These are phyloP conservation scores for Ceryle rudis DNA, from an alignment of 2,797 vertebrate species.

Conservation along the genomic window DNA sequence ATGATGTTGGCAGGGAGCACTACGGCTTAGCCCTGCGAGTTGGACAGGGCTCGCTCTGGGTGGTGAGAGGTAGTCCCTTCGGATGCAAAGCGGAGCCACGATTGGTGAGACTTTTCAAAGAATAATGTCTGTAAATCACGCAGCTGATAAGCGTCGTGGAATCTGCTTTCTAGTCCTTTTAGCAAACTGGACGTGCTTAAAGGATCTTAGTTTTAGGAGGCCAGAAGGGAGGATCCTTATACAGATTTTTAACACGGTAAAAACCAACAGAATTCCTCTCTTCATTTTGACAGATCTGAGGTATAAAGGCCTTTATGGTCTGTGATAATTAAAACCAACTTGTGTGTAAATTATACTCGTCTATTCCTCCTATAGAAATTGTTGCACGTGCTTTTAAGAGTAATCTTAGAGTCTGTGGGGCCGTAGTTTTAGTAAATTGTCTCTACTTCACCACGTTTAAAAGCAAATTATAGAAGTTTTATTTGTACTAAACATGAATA, in stretches of 20 bases:
- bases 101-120: not conserved
- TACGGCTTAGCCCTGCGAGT: not conserved
- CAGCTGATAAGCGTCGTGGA: conserved; percentile 51
- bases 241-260: not conserved
- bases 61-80: conserved; percentile 45
- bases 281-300: not conserved
- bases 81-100: not conserved
- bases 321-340: conserved; percentile 53
- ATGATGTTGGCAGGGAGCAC: conserved; percentile 69
- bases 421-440: not conserved
- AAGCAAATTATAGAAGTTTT: not conserved
- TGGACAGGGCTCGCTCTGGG: conserved; percentile 46
- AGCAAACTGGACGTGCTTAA: not conserved
- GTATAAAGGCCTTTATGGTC: conserved; percentile 17
- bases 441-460: not conserved
- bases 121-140: conserved; percentile 50
- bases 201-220: not conserved
- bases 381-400: not conserved
- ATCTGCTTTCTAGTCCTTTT: conserved; percentile 22
- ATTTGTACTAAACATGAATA: not conserved
- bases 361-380: not conserved
- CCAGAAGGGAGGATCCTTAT: not conserved
- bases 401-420: not conserved
- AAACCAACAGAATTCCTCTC: not conserved
- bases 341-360: not conserved